Conservation (phyloP, 2,113 vertebrate genomes). For the Callorhinus ursinus region DNA sequence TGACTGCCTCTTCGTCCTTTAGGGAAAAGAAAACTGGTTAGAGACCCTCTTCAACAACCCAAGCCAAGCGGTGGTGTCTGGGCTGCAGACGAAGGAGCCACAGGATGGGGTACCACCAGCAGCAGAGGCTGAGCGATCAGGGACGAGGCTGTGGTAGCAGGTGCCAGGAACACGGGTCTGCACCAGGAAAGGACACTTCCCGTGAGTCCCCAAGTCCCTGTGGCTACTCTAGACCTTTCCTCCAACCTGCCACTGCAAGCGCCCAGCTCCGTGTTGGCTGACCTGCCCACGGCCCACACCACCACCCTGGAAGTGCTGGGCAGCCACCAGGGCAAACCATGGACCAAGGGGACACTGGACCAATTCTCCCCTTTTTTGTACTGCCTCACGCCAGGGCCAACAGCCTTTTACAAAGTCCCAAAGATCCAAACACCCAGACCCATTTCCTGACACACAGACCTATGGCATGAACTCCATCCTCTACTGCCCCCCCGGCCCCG, state of each 20-base stretch:
- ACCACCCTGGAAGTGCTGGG: not conserved
- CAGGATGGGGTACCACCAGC: not conserved
- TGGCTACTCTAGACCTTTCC: no score
- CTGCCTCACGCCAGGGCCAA: not conserved
- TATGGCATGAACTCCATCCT: no score
- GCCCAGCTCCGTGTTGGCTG: not conserved
- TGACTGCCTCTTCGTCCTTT: constrained; percentile 98
- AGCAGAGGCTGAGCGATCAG: no score
- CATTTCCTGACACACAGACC: not conserved
- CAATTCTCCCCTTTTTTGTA: not conserved
- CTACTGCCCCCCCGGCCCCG: not conserved
- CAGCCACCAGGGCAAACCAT: not conserved
- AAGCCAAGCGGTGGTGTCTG: not conserved
- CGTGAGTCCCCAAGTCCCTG: not conserved
- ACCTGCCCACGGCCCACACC: not conserved
- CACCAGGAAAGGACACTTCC: not conserved
- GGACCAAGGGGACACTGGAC: no score
- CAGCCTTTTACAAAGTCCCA: not conserved
- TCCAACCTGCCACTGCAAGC: accelerated
- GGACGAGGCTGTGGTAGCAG: not conserved
- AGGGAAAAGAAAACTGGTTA: not conserved
- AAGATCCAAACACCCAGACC: not conserved
- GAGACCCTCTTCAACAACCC: constrained; percentile 26
- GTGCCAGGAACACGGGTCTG: not conserved
- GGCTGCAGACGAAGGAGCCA: not conserved